phyloP scores from a whole-genome alignment of 1,140 invertebrate species.

The Drosophila navojoa region DNA sequence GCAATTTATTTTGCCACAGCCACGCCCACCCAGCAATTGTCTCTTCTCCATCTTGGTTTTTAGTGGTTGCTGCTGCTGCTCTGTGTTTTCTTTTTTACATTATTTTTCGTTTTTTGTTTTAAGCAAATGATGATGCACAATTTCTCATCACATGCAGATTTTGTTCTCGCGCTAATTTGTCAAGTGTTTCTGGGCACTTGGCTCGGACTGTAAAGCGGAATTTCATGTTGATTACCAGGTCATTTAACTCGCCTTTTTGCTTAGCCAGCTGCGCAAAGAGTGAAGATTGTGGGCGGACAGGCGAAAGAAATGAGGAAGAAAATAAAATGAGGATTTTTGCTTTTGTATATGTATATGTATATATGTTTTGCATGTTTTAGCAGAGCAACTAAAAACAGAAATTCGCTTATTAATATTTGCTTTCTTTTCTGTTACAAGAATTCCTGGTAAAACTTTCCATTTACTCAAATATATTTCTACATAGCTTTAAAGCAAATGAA shows the following conservation, averaged over 20 bases:
- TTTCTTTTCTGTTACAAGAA: no score
- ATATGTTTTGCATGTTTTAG: no score
- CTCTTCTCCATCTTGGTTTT: not conserved
- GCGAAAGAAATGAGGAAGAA: slow-evolving; percentile 8
- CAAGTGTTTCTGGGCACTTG: slow-evolving; percentile 44
- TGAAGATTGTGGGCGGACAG: not conserved
- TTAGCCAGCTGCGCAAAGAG: not conserved
- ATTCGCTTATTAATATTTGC: not conserved
- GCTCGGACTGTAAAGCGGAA: slow-evolving; percentile 10
- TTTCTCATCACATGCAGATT: slow-evolving; percentile 74
- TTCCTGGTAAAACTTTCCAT: no score
- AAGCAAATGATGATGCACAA: slow-evolving; percentile 59
- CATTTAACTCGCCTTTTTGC: slow-evolving; percentile 55
- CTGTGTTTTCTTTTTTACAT: slow-evolving; percentile 31
- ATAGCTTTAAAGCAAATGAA: no score
- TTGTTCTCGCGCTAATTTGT: slow-evolving; percentile 61
- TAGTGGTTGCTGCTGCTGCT: not conserved
- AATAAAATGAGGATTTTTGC: no score
- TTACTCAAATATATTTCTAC: no score
- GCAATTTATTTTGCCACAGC: slow-evolving; percentile 65
- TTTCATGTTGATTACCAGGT: slow-evolving; percentile 27
- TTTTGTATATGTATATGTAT: no score
- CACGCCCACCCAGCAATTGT: not conserved
- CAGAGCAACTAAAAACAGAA: slow-evolving; percentile 1
- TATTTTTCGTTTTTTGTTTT: not conserved